These are phyloP conservation scores for Sebastes oblongus DNA, from an alignment of 2,797 vertebrate genomes.

Conservation along the genomic window DNA sequence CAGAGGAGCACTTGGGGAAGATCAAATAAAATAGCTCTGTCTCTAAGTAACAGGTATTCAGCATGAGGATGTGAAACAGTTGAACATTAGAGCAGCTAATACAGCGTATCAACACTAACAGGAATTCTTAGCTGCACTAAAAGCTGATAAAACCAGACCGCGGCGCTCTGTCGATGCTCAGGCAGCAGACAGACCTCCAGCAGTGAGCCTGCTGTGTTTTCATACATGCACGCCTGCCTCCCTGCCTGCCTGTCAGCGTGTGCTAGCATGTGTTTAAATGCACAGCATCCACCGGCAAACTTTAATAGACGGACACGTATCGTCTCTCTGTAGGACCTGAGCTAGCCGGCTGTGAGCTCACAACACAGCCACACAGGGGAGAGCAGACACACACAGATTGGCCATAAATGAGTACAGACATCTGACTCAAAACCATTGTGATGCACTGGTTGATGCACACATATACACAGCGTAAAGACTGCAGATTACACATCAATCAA, in stretches of 20 bases:
- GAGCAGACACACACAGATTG: neutral
- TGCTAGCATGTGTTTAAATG: constrained; percentile 37
- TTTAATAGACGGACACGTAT: constrained; percentile 3
- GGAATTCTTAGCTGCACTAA: neutral
- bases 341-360: constrained; percentile 10
- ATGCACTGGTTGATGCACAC: neutral
- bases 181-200: constrained; percentile 27
- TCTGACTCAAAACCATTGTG: constrained; percentile 4
- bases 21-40: neutral
- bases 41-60: neutral
- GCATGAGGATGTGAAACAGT: constrained; percentile 4
- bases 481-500: constrained; percentile 52
- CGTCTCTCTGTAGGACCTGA: neutral
- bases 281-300: constrained; percentile 30
- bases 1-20: neutral
- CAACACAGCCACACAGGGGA: neutral
- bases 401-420: neutral
- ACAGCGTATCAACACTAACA: constrained; percentile 33
- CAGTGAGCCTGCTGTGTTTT: constrained; percentile 12
- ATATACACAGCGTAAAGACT: neutral
- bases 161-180: neutral
- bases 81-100: constrained; percentile 1
- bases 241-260: constrained; percentile 6
- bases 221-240: neutral
- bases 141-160: constrained; percentile 20